phyloP scores from a whole-genome alignment of 1,140 invertebrate genomes.

The Drosophila busckii region DNA sequence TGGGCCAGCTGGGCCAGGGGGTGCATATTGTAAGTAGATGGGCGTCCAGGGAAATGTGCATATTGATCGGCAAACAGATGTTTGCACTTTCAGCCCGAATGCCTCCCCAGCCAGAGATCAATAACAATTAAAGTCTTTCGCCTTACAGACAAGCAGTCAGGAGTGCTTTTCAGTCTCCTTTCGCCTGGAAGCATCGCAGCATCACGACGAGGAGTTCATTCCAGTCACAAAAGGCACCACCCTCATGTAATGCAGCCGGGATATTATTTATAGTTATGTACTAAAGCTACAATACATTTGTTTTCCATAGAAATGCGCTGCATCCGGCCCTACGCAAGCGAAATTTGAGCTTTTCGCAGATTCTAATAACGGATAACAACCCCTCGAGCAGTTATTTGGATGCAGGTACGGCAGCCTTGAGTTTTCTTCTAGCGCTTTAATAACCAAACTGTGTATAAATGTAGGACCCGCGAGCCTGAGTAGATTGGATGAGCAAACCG shows the following conservation, averaged over 20 bases:
- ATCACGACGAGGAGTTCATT: conserved; percentile 82
- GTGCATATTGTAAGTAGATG: too few species aligned
- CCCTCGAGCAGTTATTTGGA: conserved; percentile 81
- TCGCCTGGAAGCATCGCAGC: conserved; percentile 80
- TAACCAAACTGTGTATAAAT: conserved; percentile 60
- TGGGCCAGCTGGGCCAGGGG: conserved; percentile 43
- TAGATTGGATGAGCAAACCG: conserved; percentile 83
- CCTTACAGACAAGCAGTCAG: conserved; percentile 86
- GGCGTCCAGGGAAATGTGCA: conserved; percentile 9
- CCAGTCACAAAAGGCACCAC: conserved; percentile 84
- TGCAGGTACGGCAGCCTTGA: conserved; percentile 77
- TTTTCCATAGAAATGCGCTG: conserved; percentile 80
- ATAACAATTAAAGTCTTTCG: not conserved
- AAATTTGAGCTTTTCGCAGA: conserved; percentile 73
- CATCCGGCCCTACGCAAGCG: conserved; percentile 67
- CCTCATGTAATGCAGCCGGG: conserved; percentile 79
- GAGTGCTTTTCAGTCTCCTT: conserved; percentile 88
- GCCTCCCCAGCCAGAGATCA: too few species aligned
- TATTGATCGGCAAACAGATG: conserved; percentile 16
- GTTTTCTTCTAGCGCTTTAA: not conserved
- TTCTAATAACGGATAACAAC: conserved; percentile 72
- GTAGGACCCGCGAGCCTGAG: conserved; percentile 53
- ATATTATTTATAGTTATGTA: not conserved
- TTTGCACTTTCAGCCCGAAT: too few species aligned
- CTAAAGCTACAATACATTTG: conserved; percentile 5